Conservation (phyloP, 1,140 invertebrate species). For the Eulimnadia texana region DNA sequence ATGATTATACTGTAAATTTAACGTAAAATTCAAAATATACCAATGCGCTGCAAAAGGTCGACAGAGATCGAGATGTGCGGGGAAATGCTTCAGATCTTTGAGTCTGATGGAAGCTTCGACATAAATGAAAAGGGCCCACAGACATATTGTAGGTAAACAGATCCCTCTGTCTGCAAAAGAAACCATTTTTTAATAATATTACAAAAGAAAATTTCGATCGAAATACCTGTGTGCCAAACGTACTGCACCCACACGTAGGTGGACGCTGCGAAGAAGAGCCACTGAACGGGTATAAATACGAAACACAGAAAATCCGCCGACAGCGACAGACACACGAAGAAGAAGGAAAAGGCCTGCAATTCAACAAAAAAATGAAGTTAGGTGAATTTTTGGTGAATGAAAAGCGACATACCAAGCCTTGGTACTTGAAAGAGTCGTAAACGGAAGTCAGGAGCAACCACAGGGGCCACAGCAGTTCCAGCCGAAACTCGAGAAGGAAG, state of each 20-base stretch:
- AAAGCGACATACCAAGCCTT: conserved; percentile 74
- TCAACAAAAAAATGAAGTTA: conserved; percentile 16
- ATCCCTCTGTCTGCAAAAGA: conserved; percentile 64
- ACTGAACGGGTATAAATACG: conserved; percentile 96
- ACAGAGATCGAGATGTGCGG: conserved; percentile 84
- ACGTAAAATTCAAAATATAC: too few relatives aligned
- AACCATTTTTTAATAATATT: conserved; percentile 19
- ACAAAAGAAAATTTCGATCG: neutral
- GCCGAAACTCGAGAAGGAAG: conserved; percentile 94
- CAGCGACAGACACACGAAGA: conserved; percentile 94
- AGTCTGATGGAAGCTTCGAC: conserved; percentile 81
- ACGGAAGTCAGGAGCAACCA: conserved; percentile 91
- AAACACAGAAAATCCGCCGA: conserved; percentile 98
- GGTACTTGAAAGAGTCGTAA: conserved; percentile 97
- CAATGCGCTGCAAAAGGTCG: conserved; percentile 96
- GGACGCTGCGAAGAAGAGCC: conserved; percentile 94
- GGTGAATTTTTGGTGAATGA: conserved; percentile 8
- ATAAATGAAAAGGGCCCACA: conserved; percentile 91
- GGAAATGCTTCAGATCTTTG: conserved; percentile 70
- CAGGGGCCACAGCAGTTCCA: conserved; percentile 98
- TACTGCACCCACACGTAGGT: conserved; percentile 99
- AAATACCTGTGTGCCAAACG: conserved; percentile 90
- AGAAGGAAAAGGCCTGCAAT: conserved; percentile 90
- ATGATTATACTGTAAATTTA: too few relatives aligned
- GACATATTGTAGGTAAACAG: conserved; percentile 82